These are phyloP conservation scores for Sebastes hopkinsi DNA, from an alignment of 2,797 vertebrate genomes.

Conservation along the genomic window DNA sequence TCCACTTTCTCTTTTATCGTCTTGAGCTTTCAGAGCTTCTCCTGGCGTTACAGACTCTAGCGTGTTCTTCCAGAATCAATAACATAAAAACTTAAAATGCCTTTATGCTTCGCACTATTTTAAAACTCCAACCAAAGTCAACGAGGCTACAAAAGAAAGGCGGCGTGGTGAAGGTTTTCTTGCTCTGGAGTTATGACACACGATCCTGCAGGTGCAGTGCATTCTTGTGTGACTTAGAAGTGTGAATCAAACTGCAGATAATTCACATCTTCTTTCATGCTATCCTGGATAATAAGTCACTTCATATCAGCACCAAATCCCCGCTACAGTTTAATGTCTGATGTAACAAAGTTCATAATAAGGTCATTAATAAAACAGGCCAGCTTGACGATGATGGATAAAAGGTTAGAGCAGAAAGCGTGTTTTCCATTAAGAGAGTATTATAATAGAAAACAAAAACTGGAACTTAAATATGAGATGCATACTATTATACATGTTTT, in stretches of 20 bases:
- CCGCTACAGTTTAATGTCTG: background rate
- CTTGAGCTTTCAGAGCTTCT: background rate
- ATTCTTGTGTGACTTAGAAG: background rate
- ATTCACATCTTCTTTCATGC: conserved; percentile 9
- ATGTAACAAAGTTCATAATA: background rate
- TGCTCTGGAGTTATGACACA: background rate
- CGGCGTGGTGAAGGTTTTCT: background rate
- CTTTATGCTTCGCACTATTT: conserved; percentile 10
- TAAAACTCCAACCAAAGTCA: background rate
- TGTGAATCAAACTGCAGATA: conserved; percentile 14
- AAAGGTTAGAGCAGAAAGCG: background rate
- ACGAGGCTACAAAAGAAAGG: background rate
- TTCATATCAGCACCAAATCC: background rate
- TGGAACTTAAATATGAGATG: conserved; percentile 6
- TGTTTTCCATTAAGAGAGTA: background rate
- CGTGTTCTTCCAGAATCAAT: conserved; percentile 3
- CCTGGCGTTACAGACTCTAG: background rate
- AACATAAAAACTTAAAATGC: background rate
- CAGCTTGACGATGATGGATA: background rate
- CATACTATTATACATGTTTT: conserved; percentile 4
- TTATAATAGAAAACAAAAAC: conserved; percentile 17
- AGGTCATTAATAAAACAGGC: background rate
- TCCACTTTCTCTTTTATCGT: background rate
- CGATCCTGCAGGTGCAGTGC: conserved; percentile 29
- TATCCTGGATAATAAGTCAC: background rate